A percentile compares a stretch with the other conserved stretches of the same genome.
phyloP scores from a whole-genome alignment of 1,140 invertebrate genomes.

The Procambarus clarkii region DNA sequence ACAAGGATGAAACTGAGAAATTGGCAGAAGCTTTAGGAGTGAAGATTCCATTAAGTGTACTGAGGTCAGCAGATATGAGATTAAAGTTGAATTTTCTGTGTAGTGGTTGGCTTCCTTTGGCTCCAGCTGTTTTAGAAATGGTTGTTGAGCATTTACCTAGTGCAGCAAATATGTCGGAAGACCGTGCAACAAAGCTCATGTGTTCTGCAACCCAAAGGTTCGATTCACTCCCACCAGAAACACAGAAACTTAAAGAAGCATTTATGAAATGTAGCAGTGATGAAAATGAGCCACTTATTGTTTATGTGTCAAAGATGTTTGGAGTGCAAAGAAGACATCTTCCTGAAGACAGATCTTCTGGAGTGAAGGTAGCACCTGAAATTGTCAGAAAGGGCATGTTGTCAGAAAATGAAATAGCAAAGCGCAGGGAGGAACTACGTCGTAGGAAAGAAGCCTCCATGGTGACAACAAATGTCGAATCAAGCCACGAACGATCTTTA shows the following conservation, averaged over 20 bases:
- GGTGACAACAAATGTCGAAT: not conserved
- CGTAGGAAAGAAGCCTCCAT: conserved; percentile 79
- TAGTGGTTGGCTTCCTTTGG: conserved; percentile 92
- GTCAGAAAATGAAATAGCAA: conserved; percentile 85
- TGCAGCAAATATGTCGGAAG: conserved; percentile 85
- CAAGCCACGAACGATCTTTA: conserved; percentile 3
- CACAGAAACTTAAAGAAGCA: conserved; percentile 84
- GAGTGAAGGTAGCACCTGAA: conserved; percentile 69
- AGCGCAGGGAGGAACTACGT: conserved; percentile 83
- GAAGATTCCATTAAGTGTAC: conserved; percentile 85
- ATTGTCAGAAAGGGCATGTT: conserved; percentile 79
- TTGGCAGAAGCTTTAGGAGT: conserved; percentile 90
- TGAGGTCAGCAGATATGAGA: conserved; percentile 86
- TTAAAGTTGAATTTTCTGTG: conserved; percentile 88
- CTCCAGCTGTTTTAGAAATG: conserved; percentile 86
- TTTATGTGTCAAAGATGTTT: conserved; percentile 90
- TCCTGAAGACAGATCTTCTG: conserved; percentile 82
- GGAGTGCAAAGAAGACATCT: conserved; percentile 80
- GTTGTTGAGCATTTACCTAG: conserved; percentile 88
- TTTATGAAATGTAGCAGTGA: conserved; percentile 85
- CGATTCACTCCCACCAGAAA: conserved; percentile 83
- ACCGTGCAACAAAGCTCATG: conserved; percentile 87
- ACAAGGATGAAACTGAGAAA: conserved; percentile 87
- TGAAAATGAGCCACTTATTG: conserved; percentile 85
- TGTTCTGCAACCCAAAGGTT: conserved; percentile 83